Evolutionary conservation across 2,113 vertebrate species (phyloP), one percentile per base, ranked within the genome.

Genomic region (Menidia beryllina): DNA sequence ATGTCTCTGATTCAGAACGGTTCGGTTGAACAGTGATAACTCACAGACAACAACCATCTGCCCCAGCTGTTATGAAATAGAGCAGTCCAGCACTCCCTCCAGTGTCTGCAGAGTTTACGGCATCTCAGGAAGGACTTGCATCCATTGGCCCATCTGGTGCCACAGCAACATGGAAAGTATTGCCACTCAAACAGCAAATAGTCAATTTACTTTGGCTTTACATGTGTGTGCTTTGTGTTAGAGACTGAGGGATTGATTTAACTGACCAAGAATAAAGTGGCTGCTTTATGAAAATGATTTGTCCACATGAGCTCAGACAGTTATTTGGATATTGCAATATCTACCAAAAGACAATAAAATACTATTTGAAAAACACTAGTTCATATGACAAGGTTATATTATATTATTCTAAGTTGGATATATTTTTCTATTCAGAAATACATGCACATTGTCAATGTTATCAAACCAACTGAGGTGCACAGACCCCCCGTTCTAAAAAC

Each of bases 21-120:
- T 45, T 34, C 41, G n/a, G 41, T 17, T 19, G 1, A 19, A 45
- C 4, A 11, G 41, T 19, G 3, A 45, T 45, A 45, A 45, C 41
- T 45, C 41, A 43, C 41, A 45, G 41, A 45, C 17, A 45, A 45
- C 41, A 45, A 45, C 17, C 17, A 45, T n/a, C 41, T 45, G 13
- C 5, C 41, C 41, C 5, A 45, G 25, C 38, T 57, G 56, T 55
- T 9, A 4, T 39, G 38, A 50, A 10, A 30, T 66, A 30, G 30
- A 27, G 45, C 10, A 83, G 84, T 72, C 80, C 53, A 54, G 66
- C 47, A 66, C 88, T 88, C 88, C 90, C 90, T 79, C 88, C 79
- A 83, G 90, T 82, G 90, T 76, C 58, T 66, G 72, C 56, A 25
- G 10, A 11, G 41, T 52, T 60, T 7, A 88, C 11, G 70, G 51